Conservation (phyloP, 1,140 invertebrate species). For the Hypothenemus hampei region DNA sequence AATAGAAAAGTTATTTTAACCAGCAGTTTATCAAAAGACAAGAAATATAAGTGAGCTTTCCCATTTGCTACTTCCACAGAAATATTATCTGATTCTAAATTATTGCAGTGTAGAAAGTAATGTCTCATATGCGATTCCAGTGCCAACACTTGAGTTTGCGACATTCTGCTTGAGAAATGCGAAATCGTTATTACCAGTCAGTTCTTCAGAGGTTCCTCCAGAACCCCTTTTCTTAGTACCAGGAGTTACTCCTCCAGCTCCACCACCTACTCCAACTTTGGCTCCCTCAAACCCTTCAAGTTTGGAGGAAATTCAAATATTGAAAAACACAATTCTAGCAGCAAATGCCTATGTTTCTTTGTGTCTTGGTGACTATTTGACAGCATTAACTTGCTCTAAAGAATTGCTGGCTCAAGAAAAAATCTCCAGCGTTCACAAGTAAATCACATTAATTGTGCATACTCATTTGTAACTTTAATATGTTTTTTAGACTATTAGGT, state of each 20-base stretch:
- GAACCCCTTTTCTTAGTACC: slow-evolving; percentile 40
- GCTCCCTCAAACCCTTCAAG: slow-evolving; percentile 46
- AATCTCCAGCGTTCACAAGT: slow-evolving; percentile 62
- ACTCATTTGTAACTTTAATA: neutral
- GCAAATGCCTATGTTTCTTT: slow-evolving; percentile 79
- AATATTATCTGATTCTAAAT: neutral
- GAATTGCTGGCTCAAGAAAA: slow-evolving; percentile 60
- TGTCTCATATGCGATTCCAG: slow-evolving; percentile 77
- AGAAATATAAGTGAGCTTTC: slow-evolving; percentile 49
- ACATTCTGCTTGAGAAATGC: slow-evolving; percentile 84
- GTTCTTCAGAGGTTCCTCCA: slow-evolving; percentile 33
- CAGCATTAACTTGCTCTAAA: slow-evolving; percentile 74
- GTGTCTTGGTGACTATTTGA: slow-evolving; percentile 76
- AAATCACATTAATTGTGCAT: slow-evolving; percentile 8
- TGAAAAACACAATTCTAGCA: slow-evolving; percentile 68
- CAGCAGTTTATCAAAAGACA: slow-evolving; percentile 53
- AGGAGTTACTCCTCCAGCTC: slow-evolving; percentile 39
- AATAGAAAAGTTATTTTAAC: slow-evolving; percentile 64
- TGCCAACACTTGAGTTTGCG: slow-evolving; percentile 85
- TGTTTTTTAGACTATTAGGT: slow-evolving; percentile 65
- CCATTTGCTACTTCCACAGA: neutral
- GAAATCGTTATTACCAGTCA: slow-evolving; percentile 54
- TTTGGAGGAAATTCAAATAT: slow-evolving; percentile 25
- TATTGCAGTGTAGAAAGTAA: slow-evolving; percentile 47
- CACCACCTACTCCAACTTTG: slow-evolving; percentile 35